These are phyloP conservation scores for Megalopta genalis DNA, from an alignment of 1,140 invertebrate genomes.

Conservation along the genomic window DNA sequence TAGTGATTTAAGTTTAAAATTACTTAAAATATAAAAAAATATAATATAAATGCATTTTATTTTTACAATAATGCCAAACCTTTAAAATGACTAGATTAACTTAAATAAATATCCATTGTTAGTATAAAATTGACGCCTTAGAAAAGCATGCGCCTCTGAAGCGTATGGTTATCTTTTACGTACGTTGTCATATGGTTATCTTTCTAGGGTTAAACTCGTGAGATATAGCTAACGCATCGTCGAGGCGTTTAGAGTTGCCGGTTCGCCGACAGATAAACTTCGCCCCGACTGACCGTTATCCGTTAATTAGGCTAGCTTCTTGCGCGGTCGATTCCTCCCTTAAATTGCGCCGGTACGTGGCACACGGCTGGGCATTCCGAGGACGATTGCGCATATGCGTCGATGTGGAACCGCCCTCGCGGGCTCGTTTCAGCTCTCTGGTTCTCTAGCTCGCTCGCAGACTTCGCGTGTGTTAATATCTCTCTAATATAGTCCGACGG, in stretches of 20 bases:
- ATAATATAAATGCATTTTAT: too few relatives aligned
- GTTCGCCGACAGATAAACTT: conserved; percentile 38
- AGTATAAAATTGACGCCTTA: too few relatives aligned
- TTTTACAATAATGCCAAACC: too few relatives aligned
- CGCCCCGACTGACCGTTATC: conserved; percentile 55
- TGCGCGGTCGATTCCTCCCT: conserved; percentile 47
- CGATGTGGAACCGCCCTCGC: neutral
- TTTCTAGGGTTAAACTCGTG: too few relatives aligned
- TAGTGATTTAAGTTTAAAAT: too few relatives aligned
- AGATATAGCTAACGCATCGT: conserved; percentile 32
- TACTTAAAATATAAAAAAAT: too few relatives aligned
- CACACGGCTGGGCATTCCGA: conserved; percentile 6
- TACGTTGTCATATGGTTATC: too few relatives aligned
- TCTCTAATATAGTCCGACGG: conserved; percentile 40
- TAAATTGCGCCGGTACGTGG: conserved; percentile 45
- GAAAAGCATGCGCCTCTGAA: too few relatives aligned
- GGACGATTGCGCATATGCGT: conserved; percentile 5
- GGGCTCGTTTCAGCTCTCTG: neutral
- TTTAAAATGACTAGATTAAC: too few relatives aligned
- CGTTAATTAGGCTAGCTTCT: conserved; percentile 62
- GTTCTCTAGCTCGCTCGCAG: conserved; percentile 11
- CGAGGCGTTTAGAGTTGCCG: conserved; percentile 13
- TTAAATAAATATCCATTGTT: too few relatives aligned
- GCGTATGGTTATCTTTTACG: too few relatives aligned
- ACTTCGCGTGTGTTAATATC: conserved; percentile 49